Evolutionary conservation across 2,888 invertebrate genomes (phyloP), one percentile per base, ranked within the genome.

Genomic region (Prionchulus punctatus): DNA sequence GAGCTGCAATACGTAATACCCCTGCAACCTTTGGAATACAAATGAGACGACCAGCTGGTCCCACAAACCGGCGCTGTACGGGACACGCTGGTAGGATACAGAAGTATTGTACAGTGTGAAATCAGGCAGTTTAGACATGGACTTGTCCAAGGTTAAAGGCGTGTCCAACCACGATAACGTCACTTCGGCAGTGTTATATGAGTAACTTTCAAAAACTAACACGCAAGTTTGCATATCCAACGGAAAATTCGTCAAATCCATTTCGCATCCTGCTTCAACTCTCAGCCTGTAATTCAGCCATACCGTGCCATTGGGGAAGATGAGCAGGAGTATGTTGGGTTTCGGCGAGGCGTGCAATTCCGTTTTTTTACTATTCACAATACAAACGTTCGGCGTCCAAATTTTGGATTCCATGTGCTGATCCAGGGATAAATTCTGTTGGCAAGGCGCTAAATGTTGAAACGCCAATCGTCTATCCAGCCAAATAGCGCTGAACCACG

Each of bases 31-130:
- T n/a, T 26, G 43, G 23, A 53, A 53, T n/a, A n/a, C n/a, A n/a
- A 70, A 70, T 18, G 64, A 61, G 1, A 68, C 70, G 58, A 66
- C 66, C 2, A 70, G 57, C 51, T 69, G 69, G 56, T 69, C 69
- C 69, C 69, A 69, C 4, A 65, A 49, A 1, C 70, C 69, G 1
- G 69, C 69, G 1, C 69, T 68, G 59, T 69, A 69, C 3, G 67
- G 58, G n/a, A 67, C 67, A n/a, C 61, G 61, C 51, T 65, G 65
- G 27, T 59, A 51, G 43, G 18, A n/a, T 18, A 65, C 63, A 1
- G 63, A 63, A 51, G 67, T 63, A 47, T 62, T 56, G 21, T 65
- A 60, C 2, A 69, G 59, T 49, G 68, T 68, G 55, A 69, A 69
- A 58, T 69, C 69, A 28, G 54, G 54, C 31, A 54, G 28, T 7